These are phyloP conservation scores for Neocrepidodera transversa DNA, from an alignment of 2,888 invertebrate genomes.

Conservation along the genomic window DNA sequence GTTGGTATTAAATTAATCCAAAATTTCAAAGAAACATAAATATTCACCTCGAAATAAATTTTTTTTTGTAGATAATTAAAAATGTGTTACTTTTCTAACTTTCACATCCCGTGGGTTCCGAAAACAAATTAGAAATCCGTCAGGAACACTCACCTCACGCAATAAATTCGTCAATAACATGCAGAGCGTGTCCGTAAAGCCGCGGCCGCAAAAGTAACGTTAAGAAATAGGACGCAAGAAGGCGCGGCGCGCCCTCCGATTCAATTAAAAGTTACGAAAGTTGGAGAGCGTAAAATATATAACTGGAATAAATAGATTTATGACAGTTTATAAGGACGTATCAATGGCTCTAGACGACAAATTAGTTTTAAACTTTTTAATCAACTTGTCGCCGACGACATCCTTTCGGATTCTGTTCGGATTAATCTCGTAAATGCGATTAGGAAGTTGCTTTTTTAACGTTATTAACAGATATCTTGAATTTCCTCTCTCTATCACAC, in stretches of 20 bases:
- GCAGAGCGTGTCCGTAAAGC: background rate
- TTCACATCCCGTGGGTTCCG: slow-evolving; percentile 2
- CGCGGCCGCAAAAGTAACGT: slow-evolving; percentile 30
- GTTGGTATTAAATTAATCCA: no score
- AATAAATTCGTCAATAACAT: slow-evolving; percentile 38
- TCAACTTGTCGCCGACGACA: slow-evolving; percentile 55
- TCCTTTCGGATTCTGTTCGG: slow-evolving; percentile 47
- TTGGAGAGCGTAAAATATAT: slow-evolving; percentile 50
- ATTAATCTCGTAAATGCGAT: slow-evolving; percentile 50
- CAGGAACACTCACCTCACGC: slow-evolving; percentile 26
- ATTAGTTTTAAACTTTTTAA: slow-evolving; percentile 59
- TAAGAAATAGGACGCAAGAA: background rate
- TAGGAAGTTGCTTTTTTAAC: slow-evolving; percentile 47
- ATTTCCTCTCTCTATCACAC: slow-evolving; percentile 4
- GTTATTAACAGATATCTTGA: slow-evolving; percentile 36
- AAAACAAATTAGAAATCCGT: slow-evolving; percentile 28
- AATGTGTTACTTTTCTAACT: slow-evolving; percentile 1
- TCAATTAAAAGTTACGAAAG: slow-evolving; percentile 54
- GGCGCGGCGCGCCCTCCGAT: slow-evolving; percentile 37
- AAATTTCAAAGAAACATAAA: no score
- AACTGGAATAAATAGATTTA: slow-evolving; percentile 55
- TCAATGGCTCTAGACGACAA: slow-evolving; percentile 57
- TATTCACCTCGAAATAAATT: no score
- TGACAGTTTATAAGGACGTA: slow-evolving; percentile 56
- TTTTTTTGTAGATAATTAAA: no score